Evolutionary conservation across 2,797 vertebrate genomes (phyloP), one percentile per base, ranked within the genome.

Genomic region (Ptychobarbus kaznakovi): DNA sequence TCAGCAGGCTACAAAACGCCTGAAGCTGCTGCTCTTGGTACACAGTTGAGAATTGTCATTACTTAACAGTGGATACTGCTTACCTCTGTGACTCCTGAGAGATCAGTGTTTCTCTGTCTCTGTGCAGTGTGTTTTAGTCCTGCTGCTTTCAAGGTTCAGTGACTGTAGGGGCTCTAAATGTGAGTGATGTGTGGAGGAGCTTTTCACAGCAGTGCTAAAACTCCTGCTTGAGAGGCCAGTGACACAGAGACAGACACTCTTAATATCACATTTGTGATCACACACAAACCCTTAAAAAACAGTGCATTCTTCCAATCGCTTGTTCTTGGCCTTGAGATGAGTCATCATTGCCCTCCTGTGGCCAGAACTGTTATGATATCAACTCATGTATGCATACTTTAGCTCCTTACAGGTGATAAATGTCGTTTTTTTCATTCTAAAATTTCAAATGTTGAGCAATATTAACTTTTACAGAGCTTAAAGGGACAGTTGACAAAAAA

Each of bases 271-370:
- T 65, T 65, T 72, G 61, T 72, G 80, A 72, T 65, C 40, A 78
- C 78, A 63, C 35, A 75, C 44, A 68, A 22, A 10, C 22, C 9
- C 8, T 58, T 15, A 12, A 22, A 77, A 53, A 49, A 75, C 13
- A 53, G 22, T 46, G 7, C 56, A 35, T 32, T 81, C 6, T 25
- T 61, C 38, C 11, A 46, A 28, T 51, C 6, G 20, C 22, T 84
- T 58, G 28, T 81, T 75, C 76, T 51, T 6, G 16, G 69, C 76
- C 16, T 82, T 46, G 72, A 51, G 35, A 82, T 93, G 93, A 86
- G 90, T 93, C 91, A 91, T 93, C 85, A 94, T 92, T 95, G 94
- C 95, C 95, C 95, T 92, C 95, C 70, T 91, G 93, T 96, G 95
- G 92, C 90, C 75, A 85, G 74, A 82, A 22, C 49, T 40, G 66